Base-by-base conservation (phyloP, 2,113 vertebrate genomes). In the Atractosteus spatula region DNA sequence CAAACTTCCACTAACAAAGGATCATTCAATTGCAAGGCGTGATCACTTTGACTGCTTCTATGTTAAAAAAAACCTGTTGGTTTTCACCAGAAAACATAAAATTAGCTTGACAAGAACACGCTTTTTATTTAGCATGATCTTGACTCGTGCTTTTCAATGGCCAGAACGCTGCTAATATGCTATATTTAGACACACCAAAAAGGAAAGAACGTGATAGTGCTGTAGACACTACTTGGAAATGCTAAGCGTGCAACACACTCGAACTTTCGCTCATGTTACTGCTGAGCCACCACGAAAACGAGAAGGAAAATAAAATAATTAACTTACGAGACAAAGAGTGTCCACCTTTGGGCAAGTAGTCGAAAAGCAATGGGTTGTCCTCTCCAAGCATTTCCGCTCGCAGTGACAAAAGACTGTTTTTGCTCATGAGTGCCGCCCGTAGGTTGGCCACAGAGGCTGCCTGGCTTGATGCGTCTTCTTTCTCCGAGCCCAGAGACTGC, bases 311-410 rank as follows among this genome's bases (percentile, higher is more conserved):
- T 80, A 68, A 68, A 73, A 77, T 66, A 69, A 61, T 61, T 69
- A 84, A 98, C 97, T 99, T 95, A 98, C 96, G 88, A 66, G 96
- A 97, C 81, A 98, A 89, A 6, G 95, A 94, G 83, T 97, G 96
- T 41, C 92, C 88, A 89, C 96, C 95, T 86, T 95, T 96, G 87
- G 97, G 97, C 74, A 99, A 88, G 91, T 96, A 99, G 87, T 98
- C 96, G 45, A 96, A 96, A 68, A 99, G 94, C 83, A 99, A 90
- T 16, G 95, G 93, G 89, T 95, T 96, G 69, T 98, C 97, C 10
- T 98, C 96, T 68, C 94, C 94, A 72, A 98, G 93, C 91, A 97
- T 85, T 78, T 98, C 96, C 1, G 96, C 94, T 77, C 97, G 96
- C 83, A 98, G 90, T 0, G 97, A 97, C 85, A 99, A 86, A 89